These are phyloP conservation scores for Hemaris fuciformis DNA, from an alignment of 2,888 invertebrate species.

Conservation along the genomic window DNA sequence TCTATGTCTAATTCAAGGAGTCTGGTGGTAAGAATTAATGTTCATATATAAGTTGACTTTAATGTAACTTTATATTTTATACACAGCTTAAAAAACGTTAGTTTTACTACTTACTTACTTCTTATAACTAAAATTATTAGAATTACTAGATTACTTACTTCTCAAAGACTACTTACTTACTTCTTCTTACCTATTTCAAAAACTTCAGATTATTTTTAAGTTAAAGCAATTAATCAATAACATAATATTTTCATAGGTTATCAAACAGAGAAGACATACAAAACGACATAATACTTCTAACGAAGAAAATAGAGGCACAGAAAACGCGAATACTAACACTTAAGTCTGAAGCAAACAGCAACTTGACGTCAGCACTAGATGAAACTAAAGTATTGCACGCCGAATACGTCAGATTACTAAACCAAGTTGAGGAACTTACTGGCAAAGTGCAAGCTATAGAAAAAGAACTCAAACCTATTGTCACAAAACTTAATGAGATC, in stretches of 20 bases:
- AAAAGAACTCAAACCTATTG: slow-evolving; percentile 81
- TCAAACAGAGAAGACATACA: slow-evolving; percentile 93
- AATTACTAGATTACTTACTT: no score
- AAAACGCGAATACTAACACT: slow-evolving; percentile 84
- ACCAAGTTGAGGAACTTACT: slow-evolving; percentile 85
- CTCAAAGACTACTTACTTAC: no score
- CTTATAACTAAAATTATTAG: no score
- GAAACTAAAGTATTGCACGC: slow-evolving; percentile 87
- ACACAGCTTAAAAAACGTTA: no score
- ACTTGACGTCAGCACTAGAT: slow-evolving; percentile 84
- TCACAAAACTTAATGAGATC: slow-evolving; percentile 63
- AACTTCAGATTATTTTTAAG: not conserved
- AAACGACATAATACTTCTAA: slow-evolving; percentile 85
- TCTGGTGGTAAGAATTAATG: no score
- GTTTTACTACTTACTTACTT: no score
- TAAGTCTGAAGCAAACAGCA: slow-evolving; percentile 84
- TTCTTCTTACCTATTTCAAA: no score
- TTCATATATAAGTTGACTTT: no score
- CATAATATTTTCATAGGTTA: slow-evolving; percentile 67
- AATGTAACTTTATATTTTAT: no score
- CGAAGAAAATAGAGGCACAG: slow-evolving; percentile 84
- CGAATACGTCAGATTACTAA: slow-evolving; percentile 75
- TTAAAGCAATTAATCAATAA: not conserved
- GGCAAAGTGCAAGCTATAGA: slow-evolving; percentile 85
- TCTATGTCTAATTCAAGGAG: no score